phyloP scores from a whole-genome alignment of 2,888 invertebrate species.

The Adelphocoris suturalis region DNA sequence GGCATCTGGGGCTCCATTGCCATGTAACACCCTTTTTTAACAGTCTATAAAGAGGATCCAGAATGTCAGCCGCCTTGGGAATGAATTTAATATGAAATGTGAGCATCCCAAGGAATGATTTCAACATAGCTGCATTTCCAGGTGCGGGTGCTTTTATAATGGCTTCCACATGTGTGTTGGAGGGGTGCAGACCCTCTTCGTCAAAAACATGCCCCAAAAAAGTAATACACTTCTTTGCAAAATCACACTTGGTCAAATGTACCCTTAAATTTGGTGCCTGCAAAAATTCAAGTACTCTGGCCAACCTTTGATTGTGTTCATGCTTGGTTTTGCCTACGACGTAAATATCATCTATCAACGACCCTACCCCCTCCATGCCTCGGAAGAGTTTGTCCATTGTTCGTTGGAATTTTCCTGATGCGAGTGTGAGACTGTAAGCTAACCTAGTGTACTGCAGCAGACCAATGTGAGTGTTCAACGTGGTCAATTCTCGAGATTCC shows the following conservation, averaged over 20 bases:
- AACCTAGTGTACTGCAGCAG: conserved; percentile 76
- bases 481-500: conserved; percentile 74
- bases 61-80: conserved; percentile 57
- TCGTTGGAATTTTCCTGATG: conserved; percentile 71
- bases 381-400: conserved; percentile 27
- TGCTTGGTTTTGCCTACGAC: conserved; percentile 39
- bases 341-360: conserved; percentile 66
- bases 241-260: conserved; percentile 66
- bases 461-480: conserved; percentile 77
- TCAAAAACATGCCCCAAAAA: conserved; percentile 69
- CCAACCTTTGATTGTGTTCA: too few relatives aligned
- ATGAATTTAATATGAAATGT: conserved; percentile 78
- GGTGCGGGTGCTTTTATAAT: conserved; percentile 75
- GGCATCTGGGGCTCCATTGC: too few relatives aligned
- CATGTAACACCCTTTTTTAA: too few relatives aligned
- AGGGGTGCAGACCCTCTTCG: conserved; percentile 45
- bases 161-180: conserved; percentile 73
- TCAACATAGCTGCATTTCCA: conserved; percentile 74
- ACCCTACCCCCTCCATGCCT: conserved; percentile 46
- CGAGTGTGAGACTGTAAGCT: conserved; percentile 76
- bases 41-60: too few relatives aligned
- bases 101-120: conserved; percentile 76
- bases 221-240: conserved; percentile 41
- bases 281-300: conserved; percentile 14
- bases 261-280: conserved; percentile 50